Evolutionary conservation across 2,888 invertebrate genomes (phyloP).

Genomic region (Azorinus chamasolen): DNA sequence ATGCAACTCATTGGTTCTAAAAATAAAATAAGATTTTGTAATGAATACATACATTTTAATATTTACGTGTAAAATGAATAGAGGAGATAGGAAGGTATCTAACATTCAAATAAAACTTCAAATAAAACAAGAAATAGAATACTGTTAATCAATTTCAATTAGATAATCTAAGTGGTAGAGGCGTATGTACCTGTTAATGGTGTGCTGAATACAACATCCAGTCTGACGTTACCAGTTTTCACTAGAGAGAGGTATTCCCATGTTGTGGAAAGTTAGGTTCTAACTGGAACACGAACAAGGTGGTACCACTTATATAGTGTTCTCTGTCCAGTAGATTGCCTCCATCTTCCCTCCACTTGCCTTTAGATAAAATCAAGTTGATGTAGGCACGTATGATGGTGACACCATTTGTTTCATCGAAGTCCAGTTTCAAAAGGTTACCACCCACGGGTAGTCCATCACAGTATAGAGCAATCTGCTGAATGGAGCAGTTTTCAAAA

Average conservation of each 20-base stretch:
- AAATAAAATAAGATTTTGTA: constrained; percentile 20
- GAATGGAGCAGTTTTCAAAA: constrained; percentile 39
- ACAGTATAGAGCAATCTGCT: constrained; percentile 34
- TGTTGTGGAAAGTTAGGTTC: no score
- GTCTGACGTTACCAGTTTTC: constrained; percentile 39
- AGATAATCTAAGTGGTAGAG: no score
- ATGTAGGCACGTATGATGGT: constrained; percentile 39
- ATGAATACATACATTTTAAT: no score
- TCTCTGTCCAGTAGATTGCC: constrained; percentile 28
- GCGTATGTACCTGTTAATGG: constrained; percentile 38
- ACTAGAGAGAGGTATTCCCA: constrained; percentile 27
- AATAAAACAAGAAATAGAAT: no score
- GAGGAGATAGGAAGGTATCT: no score
- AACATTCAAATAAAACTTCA: no score
- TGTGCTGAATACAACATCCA: constrained; percentile 35
- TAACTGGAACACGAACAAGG: background rate
- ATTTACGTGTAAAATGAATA: no score
- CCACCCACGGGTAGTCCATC: constrained; percentile 40
- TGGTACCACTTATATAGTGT: constrained; percentile 29
- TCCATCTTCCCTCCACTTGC: constrained; percentile 45
- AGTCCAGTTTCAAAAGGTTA: constrained; percentile 27
- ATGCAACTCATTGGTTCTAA: constrained; percentile 54
- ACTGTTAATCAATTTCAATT: no score
- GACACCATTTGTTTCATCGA: constrained; percentile 7
- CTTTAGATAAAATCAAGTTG: constrained; percentile 17